Conservation (phyloP, 2,888 invertebrate species). For the Pristionchus entomophagus region DNA sequence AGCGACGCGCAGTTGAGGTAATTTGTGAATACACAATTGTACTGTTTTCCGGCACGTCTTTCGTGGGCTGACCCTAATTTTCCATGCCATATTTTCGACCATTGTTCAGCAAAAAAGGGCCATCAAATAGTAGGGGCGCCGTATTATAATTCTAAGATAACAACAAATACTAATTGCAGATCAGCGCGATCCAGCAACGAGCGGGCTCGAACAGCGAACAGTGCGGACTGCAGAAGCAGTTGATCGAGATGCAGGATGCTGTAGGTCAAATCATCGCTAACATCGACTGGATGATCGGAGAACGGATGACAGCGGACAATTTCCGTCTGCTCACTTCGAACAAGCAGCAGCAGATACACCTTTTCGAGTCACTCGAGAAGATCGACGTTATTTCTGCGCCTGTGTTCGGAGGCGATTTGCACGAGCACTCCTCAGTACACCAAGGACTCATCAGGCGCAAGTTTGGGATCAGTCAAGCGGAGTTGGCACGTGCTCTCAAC, state of each 20-base stretch:
- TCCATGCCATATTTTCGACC: no score
- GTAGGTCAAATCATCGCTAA: neutral
- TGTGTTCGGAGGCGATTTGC: neutral
- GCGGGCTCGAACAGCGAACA: neutral
- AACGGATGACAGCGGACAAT: neutral
- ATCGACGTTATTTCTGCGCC: neutral
- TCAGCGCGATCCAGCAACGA: neutral
- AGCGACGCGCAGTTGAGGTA: neutral
- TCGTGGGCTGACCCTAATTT: no score
- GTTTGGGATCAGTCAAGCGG: neutral
- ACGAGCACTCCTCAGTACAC: neutral
- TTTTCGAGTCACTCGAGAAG: neutral
- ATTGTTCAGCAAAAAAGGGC: no score
- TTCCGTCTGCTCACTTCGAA: neutral
- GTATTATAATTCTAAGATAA: no score
- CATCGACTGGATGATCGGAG: neutral
- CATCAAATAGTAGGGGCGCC: neutral
- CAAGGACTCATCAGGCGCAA: neutral
- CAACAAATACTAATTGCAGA: no score
- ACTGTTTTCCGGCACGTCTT: neutral
- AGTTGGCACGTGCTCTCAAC: neutral
- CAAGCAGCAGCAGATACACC: neutral
- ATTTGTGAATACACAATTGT: neutral
- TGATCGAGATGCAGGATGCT: neutral
- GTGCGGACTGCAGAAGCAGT: neutral